phyloP scores from a whole-genome alignment of 1,140 invertebrate species.

The Musca domestica region DNA sequence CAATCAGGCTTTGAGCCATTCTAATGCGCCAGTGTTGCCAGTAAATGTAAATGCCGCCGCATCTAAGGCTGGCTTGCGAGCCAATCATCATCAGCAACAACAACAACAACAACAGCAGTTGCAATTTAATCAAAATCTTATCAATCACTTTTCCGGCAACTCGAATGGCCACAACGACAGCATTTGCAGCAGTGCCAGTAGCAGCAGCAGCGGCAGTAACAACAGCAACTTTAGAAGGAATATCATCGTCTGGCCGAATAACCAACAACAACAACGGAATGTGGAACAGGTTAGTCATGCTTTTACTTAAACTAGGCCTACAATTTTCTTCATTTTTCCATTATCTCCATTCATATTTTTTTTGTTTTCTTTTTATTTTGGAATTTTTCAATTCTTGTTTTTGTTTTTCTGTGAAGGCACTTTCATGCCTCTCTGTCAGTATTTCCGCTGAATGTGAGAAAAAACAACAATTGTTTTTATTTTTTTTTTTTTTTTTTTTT shows the following conservation, averaged over 20 bases:
- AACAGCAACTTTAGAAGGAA: slow-evolving; percentile 18
- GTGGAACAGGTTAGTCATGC: slow-evolving; percentile 23
- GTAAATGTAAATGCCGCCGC: background rate
- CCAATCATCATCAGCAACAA: background rate
- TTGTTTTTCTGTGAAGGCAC: no score
- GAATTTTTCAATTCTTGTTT: no score
- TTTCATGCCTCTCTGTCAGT: no score
- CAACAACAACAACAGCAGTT: slow-evolving; percentile 18
- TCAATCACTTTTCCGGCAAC: background rate
- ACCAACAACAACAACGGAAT: slow-evolving; percentile 14
- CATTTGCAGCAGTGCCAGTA: background rate
- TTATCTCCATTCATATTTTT: no score
- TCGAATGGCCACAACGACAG: background rate
- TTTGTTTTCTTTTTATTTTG: no score
- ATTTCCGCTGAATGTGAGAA: no score
- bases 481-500: no score
- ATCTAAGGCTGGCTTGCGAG: background rate
- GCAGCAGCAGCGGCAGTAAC: slow-evolving; percentile 8
- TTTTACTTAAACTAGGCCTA: slow-evolving; percentile 19
- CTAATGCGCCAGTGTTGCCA: background rate
- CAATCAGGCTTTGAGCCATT: background rate
- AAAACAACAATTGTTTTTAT: no score
- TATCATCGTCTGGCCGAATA: slow-evolving; percentile 10
- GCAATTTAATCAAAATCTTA: no score
- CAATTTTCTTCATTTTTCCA: no score